A percentile compares a stretch with the other conserved stretches of the same genome.
These are phyloP conservation scores for Palythoa heliodiscus DNA, from an alignment of 92 coral and sea anemone species.

Conservation along the genomic window DNA sequence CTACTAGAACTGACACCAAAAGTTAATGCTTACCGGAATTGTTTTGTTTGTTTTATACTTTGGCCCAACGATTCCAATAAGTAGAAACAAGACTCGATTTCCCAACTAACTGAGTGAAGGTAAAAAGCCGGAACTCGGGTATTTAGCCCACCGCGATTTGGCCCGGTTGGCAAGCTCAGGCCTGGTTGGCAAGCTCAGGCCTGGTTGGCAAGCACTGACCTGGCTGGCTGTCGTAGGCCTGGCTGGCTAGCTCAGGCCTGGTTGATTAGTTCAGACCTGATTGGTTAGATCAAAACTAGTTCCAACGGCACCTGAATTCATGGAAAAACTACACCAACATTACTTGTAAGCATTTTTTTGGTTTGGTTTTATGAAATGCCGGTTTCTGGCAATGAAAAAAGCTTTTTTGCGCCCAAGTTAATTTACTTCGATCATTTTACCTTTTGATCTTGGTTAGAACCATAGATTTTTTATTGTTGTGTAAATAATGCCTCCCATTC, in stretches of 20 bases:
- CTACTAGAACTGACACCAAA: not conserved
- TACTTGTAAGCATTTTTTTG: not conserved
- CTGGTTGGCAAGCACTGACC: too few relatives aligned
- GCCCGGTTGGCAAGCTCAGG: too few relatives aligned
- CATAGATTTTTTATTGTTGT: conserved; percentile 4
- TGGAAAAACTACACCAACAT: not conserved
- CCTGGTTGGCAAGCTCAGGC: too few relatives aligned
- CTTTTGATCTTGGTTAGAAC: not conserved
- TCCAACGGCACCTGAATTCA: not conserved
- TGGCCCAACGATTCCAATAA: too few relatives aligned
- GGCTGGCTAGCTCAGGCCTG: not conserved
- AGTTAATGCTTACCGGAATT: not conserved
- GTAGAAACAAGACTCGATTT: too few relatives aligned
- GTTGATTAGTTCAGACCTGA: not conserved
- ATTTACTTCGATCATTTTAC: not conserved
- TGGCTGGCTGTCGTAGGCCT: not conserved
- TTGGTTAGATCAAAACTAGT: not conserved
- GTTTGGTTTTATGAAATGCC: not conserved
- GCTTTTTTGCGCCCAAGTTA: not conserved
- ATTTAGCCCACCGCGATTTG: too few relatives aligned
- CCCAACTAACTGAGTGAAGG: too few relatives aligned
- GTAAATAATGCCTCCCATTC: conserved; percentile 11
- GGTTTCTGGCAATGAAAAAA: not conserved
- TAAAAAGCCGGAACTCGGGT: too few relatives aligned
- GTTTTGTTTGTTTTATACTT: not conserved